Base-by-base conservation (phyloP, 2,888 invertebrate genomes). In the Diarsia brunnea region DNA sequence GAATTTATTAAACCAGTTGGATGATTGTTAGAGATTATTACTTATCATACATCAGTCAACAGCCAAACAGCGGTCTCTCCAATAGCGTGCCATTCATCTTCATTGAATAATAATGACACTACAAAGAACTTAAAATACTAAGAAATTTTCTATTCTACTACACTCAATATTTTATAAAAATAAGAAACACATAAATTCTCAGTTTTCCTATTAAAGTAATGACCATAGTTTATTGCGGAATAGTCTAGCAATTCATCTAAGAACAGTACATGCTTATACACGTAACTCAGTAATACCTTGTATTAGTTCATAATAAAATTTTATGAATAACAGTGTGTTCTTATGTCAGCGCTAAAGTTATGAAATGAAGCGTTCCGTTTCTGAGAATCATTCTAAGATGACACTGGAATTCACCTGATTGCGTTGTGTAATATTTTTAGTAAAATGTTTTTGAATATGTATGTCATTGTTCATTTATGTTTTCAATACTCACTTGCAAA, bases 331-430 rank as follows among this genome's bases (percentile, higher is more conserved):
- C 51, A 7, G 3, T 47, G 43, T 45, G 60, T 55, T 66, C 67
- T 87, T 85, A 80, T 7, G 63, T 83, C 83, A 87, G 72, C 78
- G 63, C 47, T 87, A 69, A 80, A 77, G 64, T 82, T 68, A 63
- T 69, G 66, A 74, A 79, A 75, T 75, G 63, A 70, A 67, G 60
- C 70, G 58, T 68, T 58, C 14, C 21, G 31, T 72, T 79, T 82
- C 82, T 69, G 12, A 77, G 82, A 77, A 73, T 47, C 24, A 66
- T 73, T 66, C 53, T 51, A 19, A 69, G 67, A 68, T 73, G 61
- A 5, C 43, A 47, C 51, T 75, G 68, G 63, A 45, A 77, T 73
- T 68, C 70, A 84, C 64, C 51, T 66, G 31, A 24, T 66, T 76
- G n/a, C 5, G 65, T 63, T 71, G 55, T 55, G 81, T 67, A 81